A percentile compares a stretch with the other conserved stretches of the same genome.
Evolutionary conservation across 1,140 invertebrate genomes (phyloP).

Genomic region (Rhopalosiphum padi): DNA sequence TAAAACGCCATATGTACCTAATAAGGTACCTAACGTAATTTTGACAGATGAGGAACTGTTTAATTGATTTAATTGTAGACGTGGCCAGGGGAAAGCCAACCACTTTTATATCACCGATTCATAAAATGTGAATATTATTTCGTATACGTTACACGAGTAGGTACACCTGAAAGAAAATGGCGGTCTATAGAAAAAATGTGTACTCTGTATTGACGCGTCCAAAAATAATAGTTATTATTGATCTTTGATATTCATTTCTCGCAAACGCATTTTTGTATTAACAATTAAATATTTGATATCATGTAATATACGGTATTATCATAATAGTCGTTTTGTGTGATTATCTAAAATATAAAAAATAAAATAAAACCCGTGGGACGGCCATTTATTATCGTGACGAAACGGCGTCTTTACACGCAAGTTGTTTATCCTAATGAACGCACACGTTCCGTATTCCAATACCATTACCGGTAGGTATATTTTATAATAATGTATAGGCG

Average conservation of each 20-base stretch:
- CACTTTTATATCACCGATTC: neutral
- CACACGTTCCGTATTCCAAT: neutral
- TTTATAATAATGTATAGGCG: neutral
- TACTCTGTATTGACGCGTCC: neutral
- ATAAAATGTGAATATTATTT: neutral
- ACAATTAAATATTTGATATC: neutral
- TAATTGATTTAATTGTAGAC: neutral
- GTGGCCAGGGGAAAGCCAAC: neutral
- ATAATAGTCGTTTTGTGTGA: neutral
- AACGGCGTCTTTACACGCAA: neutral
- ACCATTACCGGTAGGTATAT: neutral
- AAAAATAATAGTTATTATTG: neutral
- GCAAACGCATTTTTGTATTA: neutral
- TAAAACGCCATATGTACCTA: neutral
- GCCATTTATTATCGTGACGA: neutral
- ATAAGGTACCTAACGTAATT: neutral
- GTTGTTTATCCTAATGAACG: neutral
- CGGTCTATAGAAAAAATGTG: neutral
- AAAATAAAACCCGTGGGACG: neutral
- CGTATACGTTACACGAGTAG: neutral
- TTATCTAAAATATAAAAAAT: neutral
- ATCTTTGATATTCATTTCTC: neutral
- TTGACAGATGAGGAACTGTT: neutral
- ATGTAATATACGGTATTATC: too few species aligned
- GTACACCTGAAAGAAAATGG: neutral